A percentile compares a stretch with the other conserved stretches of the same genome.
Evolutionary conservation across 2,797 vertebrate genomes (phyloP).

Genomic region (Falco rusticolus): DNA sequence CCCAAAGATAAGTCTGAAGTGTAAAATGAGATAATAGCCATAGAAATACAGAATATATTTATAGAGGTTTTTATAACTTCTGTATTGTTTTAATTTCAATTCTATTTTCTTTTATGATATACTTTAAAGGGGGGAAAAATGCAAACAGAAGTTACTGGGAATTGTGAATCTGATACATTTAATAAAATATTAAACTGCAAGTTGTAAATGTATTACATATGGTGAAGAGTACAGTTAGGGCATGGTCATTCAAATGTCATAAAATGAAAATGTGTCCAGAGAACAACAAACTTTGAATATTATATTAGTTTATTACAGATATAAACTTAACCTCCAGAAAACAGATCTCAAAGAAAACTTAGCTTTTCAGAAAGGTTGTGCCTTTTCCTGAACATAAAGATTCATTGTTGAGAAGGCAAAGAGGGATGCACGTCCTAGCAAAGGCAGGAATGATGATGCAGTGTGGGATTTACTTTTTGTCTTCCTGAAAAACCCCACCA

Average conservation of each 20-base stretch:
- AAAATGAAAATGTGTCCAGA: background rate
- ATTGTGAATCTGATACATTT: background rate
- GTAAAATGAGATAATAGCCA: constrained; percentile 33
- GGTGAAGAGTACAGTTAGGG: background rate
- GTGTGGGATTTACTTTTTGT: background rate
- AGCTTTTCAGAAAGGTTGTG: background rate
- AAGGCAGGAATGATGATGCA: background rate
- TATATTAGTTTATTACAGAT: background rate
- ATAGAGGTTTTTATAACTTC: background rate
- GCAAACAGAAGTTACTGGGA: background rate
- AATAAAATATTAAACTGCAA: background rate
- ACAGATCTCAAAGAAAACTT: background rate
- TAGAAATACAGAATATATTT: background rate
- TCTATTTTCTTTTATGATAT: constrained; percentile 6
- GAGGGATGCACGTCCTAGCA: accelerated
- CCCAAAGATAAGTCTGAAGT: constrained; percentile 43
- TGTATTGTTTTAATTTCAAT: constrained; percentile 40
- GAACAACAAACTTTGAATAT: background rate
- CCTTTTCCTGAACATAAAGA: accelerated
- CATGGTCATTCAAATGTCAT: background rate
- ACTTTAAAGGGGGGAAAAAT: background rate
- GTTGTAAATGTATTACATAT: background rate
- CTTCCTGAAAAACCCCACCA: background rate
- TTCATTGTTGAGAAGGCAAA: background rate
- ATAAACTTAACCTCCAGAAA: background rate